A percentile compares a stretch with the other conserved stretches of the same genome.
Evolutionary conservation across 2,113 vertebrate genomes (phyloP).

Genomic region (Tapirus terrestris): DNA sequence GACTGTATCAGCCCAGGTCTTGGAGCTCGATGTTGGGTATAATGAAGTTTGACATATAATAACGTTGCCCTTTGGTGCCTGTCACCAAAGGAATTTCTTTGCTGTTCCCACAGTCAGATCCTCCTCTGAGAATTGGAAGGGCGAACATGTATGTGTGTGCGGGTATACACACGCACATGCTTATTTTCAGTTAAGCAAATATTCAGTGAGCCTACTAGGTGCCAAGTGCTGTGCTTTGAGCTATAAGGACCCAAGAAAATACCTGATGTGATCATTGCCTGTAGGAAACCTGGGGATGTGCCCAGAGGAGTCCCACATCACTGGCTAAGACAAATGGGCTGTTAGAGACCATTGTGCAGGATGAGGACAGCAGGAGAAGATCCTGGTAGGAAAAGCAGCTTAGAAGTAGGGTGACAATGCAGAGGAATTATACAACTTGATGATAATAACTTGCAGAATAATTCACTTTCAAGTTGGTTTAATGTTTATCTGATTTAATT

Average conservation of each 20-base stretch:
- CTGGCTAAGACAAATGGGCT: not conserved
- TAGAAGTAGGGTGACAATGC: no score
- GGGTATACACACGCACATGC: no score
- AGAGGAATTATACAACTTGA: not conserved
- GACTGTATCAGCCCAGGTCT: not conserved
- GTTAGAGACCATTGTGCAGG: not conserved
- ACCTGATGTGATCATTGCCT: not conserved
- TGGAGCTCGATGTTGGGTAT: not conserved
- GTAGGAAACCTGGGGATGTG: not conserved
- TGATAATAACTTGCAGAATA: not conserved
- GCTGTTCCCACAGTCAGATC: not conserved
- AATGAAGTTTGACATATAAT: not conserved
- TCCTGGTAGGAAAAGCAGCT: not conserved
- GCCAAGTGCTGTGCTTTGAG: not conserved
- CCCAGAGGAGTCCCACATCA: not conserved
- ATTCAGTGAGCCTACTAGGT: not conserved
- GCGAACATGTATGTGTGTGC: not conserved
- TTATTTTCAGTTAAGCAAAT: not conserved
- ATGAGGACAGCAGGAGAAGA: not conserved
- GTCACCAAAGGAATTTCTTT: not conserved
- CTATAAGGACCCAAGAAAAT: not conserved
- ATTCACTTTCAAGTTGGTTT: not conserved
- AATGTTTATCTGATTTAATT: not conserved
- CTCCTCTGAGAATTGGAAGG: not conserved
- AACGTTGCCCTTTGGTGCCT: not conserved